These are phyloP conservation scores for Zaprionus bogoriensis DNA, from an alignment of 2,888 invertebrate genomes.

Conservation along the genomic window DNA sequence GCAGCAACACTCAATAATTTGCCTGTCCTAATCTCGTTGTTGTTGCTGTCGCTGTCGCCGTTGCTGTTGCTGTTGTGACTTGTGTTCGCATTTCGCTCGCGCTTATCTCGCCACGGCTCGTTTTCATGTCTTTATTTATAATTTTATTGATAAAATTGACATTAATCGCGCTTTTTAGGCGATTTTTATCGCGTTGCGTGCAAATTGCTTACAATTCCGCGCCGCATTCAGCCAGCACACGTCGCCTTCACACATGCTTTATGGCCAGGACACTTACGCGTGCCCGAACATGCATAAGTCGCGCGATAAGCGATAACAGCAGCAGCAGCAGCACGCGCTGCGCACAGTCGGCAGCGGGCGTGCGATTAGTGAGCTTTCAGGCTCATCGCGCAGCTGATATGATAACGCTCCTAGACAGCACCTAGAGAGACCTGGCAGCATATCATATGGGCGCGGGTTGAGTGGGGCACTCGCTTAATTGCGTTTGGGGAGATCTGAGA, in stretches of 20 bases:
- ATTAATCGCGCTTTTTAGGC: slow-evolving; percentile 76
- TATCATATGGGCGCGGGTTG: no score
- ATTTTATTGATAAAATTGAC: slow-evolving; percentile 83
- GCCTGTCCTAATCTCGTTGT: slow-evolving; percentile 58
- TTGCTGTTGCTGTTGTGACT: slow-evolving; percentile 57
- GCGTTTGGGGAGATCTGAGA: no score
- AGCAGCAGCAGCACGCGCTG: not conserved
- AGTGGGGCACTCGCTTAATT: no score
- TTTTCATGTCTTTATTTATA: slow-evolving; percentile 79
- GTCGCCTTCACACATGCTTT: slow-evolving; percentile 21
- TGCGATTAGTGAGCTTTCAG: not conserved
- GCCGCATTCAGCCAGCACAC: no score
- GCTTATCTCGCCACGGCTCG: slow-evolving; percentile 73
- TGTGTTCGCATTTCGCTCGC: slow-evolving; percentile 69
- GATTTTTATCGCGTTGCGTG: slow-evolving; percentile 76
- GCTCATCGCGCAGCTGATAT: no score
- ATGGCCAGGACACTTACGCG: slow-evolving; percentile 31
- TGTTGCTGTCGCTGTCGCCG: slow-evolving; percentile 15
- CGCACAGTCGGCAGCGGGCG: no score
- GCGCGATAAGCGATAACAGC: slow-evolving; percentile 25
- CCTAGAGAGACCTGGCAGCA: no score
- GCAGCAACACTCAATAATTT: slow-evolving; percentile 72
- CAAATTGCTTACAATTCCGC: slow-evolving; percentile 72
- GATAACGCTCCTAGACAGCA: no score
- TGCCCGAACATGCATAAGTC: slow-evolving; percentile 12